These are phyloP conservation scores for Scolopax bukidnonensis DNA, from an alignment of 2,797 vertebrate species.

Conservation along the genomic window DNA sequence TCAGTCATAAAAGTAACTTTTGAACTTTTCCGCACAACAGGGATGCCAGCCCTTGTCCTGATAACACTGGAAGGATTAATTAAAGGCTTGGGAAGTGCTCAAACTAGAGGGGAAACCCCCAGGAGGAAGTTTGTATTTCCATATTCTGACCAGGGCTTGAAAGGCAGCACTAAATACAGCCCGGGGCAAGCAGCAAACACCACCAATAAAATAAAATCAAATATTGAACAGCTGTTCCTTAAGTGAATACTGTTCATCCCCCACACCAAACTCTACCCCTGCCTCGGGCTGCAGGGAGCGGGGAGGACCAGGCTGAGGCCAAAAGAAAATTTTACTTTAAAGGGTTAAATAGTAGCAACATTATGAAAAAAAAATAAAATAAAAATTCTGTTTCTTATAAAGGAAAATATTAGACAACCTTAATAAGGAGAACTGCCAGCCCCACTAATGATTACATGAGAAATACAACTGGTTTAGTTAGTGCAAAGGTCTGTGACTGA, in stretches of 20 bases:
- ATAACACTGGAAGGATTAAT: slow-evolving; percentile 19
- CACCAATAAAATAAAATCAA: background rate
- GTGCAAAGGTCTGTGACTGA: background rate
- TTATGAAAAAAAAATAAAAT: background rate
- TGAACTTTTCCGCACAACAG: background rate
- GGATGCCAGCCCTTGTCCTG: background rate
- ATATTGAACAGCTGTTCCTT: slow-evolving; percentile 46
- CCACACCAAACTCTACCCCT: background rate
- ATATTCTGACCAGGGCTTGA: slow-evolving; percentile 47
- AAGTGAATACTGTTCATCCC: slow-evolving; percentile 35
- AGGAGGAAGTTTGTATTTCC: slow-evolving; percentile 49
- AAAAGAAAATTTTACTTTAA: background rate
- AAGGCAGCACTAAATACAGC: slow-evolving; percentile 42
- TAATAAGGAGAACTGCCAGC: background rate
- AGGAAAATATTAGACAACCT: background rate
- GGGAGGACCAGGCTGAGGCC: background rate
- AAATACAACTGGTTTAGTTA: background rate
- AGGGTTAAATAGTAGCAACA: slow-evolving; percentile 9
- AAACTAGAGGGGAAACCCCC: background rate
- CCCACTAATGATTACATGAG: background rate
- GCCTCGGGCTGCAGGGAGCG: background rate
- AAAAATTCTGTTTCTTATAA: background rate
- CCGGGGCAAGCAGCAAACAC: background rate
- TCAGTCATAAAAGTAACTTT: background rate
- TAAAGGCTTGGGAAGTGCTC: slow-evolving; percentile 13